Evolutionary conservation across 2,113 vertebrate genomes (phyloP).

Genomic region (Nestor notabilis): DNA sequence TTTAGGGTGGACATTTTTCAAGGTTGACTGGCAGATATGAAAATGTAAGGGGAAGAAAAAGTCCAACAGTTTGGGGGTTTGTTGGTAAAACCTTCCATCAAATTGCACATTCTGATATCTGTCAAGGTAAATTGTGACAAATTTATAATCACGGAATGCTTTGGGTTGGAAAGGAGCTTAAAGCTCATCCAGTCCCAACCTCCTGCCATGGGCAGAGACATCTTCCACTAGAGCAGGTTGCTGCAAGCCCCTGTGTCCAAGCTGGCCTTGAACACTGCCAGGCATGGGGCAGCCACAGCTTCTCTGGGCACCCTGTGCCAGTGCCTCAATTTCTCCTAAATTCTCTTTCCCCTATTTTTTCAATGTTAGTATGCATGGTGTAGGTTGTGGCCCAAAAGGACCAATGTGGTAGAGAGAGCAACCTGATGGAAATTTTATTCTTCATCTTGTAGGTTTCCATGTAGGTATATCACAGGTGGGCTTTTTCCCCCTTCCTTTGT

Average conservation of each 20-base stretch:
- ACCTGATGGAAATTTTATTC: not conserved
- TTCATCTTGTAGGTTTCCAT: not conserved
- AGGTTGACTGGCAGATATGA: not conserved
- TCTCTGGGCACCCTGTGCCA: not conserved
- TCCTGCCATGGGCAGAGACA: not conserved
- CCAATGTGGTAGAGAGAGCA: not conserved
- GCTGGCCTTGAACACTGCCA: not conserved
- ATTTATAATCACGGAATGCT: not conserved
- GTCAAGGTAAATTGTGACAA: not conserved
- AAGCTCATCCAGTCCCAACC: not conserved
- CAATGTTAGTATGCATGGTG: rapidly evolving
- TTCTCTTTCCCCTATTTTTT: not conserved
- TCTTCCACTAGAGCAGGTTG: not conserved
- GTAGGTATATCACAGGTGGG: not conserved
- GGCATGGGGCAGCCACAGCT: not conserved
- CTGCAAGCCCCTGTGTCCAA: not conserved
- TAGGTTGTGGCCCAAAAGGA: not conserved
- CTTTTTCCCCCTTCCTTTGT: not conserved
- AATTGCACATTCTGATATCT: not conserved
- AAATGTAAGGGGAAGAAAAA: not conserved
- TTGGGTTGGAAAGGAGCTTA: not conserved
- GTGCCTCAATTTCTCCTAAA: not conserved
- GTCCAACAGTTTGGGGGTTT: not conserved
- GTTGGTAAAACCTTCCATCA: not conserved
- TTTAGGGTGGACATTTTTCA: not conserved